Evolutionary conservation across 2,797 vertebrate genomes (phyloP).

Genomic region (Darevskia nairensis): DNA sequence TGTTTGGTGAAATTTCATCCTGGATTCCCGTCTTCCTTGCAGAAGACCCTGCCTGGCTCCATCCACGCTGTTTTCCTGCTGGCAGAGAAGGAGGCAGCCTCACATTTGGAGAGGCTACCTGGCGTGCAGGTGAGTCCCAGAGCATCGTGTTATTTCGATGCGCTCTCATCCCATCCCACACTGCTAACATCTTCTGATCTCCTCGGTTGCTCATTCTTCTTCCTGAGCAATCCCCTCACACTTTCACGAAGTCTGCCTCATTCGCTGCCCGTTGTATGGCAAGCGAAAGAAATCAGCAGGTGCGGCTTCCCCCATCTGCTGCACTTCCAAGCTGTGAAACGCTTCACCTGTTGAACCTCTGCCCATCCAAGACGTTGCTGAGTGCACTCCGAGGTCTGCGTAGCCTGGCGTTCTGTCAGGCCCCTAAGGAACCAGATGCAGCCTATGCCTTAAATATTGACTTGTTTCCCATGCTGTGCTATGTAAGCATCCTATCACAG

Average conservation of each 20-base stretch:
- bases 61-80: constrained; percentile 84
- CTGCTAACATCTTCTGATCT: too few species aligned
- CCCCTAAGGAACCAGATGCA: too few species aligned
- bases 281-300: too few species aligned
- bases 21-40: constrained; percentile 26
- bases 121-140: constrained; percentile 85
- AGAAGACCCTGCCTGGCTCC: constrained; percentile 78
- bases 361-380: neutral
- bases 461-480: neutral
- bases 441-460: neutral
- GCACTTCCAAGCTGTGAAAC: neutral
- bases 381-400: neutral
- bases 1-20: neutral
- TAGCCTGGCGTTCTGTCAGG: neutral
- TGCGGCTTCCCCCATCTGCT: neutral
- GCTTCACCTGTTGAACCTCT: neutral
- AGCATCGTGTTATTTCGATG: accelerated
- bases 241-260: too few species aligned
- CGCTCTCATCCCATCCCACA: accelerated
- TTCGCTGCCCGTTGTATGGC: too few species aligned
- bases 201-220: accelerated
- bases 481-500: too few species aligned
- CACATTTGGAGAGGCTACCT: constrained; percentile 82
- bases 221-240: neutral
- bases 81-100: constrained; percentile 85